Evolutionary conservation across 2,797 vertebrate genomes (phyloP).

Genomic region (Molothrus ater): DNA sequence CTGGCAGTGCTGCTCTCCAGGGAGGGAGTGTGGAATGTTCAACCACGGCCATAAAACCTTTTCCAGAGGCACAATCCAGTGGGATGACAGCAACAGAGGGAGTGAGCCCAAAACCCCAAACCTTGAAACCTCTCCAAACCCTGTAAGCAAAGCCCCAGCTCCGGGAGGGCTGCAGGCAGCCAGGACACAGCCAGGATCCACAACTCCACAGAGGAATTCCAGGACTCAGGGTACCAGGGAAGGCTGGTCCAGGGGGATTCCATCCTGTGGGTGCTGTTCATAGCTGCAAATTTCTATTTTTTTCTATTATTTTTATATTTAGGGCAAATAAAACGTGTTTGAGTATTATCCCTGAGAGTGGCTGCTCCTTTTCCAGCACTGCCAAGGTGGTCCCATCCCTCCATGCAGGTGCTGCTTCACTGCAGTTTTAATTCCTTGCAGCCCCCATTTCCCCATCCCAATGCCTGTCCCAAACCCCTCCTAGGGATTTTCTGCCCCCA

Average conservation of each 20-base stretch:
- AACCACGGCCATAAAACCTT: background rate
- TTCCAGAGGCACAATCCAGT: background rate
- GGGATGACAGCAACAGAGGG: background rate
- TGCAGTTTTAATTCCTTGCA: background rate
- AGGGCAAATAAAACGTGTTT: background rate
- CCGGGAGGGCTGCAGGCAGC: background rate
- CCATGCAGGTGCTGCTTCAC: rapidly evolving
- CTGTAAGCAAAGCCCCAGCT: rapidly evolving
- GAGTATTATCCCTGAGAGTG: rapidly evolving
- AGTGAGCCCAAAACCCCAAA: background rate
- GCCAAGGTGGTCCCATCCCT: rapidly evolving
- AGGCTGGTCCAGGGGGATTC: background rate
- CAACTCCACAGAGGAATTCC: rapidly evolving
- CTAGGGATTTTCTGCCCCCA: background rate
- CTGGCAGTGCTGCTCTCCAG: rapidly evolving
- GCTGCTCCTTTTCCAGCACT: background rate
- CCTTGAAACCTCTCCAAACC: background rate
- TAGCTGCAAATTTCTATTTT: background rate
- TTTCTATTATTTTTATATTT: background rate
- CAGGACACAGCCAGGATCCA: background rate
- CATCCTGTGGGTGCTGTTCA: background rate
- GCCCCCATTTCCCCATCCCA: background rate
- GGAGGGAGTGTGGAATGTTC: background rate
- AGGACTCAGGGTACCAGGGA: background rate
- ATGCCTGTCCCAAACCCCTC: background rate